phyloP scores from a whole-genome alignment of 53 echinoderm and acorn worm genomes.

The Glandiceps talaboti region DNA sequence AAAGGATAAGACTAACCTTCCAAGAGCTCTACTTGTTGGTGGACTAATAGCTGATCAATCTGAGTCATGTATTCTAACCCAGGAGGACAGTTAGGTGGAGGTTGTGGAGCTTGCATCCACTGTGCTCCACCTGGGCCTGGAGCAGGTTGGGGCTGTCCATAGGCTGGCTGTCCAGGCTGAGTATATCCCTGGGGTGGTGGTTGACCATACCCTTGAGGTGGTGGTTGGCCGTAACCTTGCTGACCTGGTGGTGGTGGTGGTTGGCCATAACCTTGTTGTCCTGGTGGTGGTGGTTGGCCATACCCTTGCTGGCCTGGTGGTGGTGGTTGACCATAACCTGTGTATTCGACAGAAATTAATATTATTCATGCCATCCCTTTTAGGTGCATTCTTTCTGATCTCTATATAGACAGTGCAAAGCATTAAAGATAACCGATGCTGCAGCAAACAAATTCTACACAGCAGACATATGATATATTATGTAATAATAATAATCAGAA shows the following conservation, averaged over 20 bases:
- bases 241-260: slow-evolving; percentile 1
- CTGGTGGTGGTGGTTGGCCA: not conserved
- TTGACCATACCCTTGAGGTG: not conserved
- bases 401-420: no score
- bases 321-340: slow-evolving; percentile 1
- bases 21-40: slow-evolving; percentile 91
- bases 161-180: slow-evolving; percentile 10
- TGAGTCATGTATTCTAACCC: slow-evolving; percentile 94
- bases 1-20: slow-evolving; percentile 41
- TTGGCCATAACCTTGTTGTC: slow-evolving; percentile 1
- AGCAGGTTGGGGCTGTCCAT: slow-evolving; percentile 15
- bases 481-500: no score
- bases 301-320: not conserved
- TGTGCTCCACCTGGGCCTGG: slow-evolving; percentile 5
- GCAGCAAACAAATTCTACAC: no score
- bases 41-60: slow-evolving; percentile 92
- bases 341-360: not conserved
- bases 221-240: not conserved
- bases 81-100: slow-evolving; percentile 79
- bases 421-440: no score
- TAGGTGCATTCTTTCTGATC: no score
- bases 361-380: no score
- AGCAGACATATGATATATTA: no score
- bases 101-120: slow-evolving; percentile 21
- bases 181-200: slow-evolving; percentile 6